These are phyloP conservation scores for Mergus octosetaceus DNA, from an alignment of 2,797 vertebrate genomes.

Conservation along the genomic window DNA sequence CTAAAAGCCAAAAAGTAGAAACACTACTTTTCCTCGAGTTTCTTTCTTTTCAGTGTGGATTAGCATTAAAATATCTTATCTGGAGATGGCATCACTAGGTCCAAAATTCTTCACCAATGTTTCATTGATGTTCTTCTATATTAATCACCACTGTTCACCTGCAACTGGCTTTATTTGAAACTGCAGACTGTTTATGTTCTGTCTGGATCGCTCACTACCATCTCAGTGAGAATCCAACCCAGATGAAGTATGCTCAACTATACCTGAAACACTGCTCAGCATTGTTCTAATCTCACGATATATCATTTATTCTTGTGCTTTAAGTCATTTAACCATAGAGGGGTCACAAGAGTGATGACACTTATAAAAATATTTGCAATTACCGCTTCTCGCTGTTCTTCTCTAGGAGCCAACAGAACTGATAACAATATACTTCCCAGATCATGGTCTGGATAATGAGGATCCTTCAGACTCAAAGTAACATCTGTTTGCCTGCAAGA, in stretches of 20 bases:
- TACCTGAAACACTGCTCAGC: background rate
- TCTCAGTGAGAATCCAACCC: background rate
- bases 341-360: background rate
- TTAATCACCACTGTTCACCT: background rate
- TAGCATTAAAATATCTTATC: background rate
- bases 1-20: slow-evolving; percentile 18
- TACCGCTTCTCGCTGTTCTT: slow-evolving; percentile 87
- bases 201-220: background rate
- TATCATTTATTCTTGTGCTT: background rate
- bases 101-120: background rate
- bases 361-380: slow-evolving; percentile 58
- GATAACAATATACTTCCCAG: slow-evolving; percentile 88
- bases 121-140: background rate
- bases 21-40: background rate
- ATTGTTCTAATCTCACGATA: background rate
- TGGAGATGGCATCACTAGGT: background rate
- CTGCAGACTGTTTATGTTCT: background rate
- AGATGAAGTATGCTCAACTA: background rate
- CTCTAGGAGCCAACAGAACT: slow-evolving; percentile 85
- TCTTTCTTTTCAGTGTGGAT: background rate
- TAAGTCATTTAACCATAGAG: background rate
- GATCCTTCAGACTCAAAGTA: slow-evolving; percentile 89
- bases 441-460: slow-evolving; percentile 90
- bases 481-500: slow-evolving; percentile 85
- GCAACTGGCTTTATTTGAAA: background rate